Evolutionary conservation across 2,797 vertebrate genomes (phyloP).

Genomic region (Gallinago nigripennis): DNA sequence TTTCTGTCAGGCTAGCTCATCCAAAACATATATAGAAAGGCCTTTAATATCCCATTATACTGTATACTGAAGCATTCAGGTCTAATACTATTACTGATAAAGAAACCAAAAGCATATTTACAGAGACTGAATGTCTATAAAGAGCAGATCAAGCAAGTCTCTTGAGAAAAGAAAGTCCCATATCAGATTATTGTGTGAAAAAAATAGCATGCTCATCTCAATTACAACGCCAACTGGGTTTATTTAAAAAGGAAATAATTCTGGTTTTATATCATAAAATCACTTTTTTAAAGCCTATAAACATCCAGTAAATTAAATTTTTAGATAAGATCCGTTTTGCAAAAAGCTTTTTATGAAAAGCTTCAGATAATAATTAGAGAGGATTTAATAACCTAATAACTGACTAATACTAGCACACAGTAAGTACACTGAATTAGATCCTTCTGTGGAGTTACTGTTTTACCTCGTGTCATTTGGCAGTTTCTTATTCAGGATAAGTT

Average conservation of each 20-base stretch:
- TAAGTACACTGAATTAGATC: slow-evolving; percentile 29
- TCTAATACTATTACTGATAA: slow-evolving; percentile 73
- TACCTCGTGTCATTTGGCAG: slow-evolving; percentile 10
- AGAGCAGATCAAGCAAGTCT: slow-evolving; percentile 72
- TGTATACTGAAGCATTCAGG: slow-evolving; percentile 62
- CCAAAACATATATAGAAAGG: slow-evolving; percentile 40
- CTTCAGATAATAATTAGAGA: slow-evolving; percentile 66
- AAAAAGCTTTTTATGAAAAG: slow-evolving; percentile 60
- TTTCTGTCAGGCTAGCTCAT: slow-evolving; percentile 44
- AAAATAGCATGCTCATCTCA: slow-evolving; percentile 60
- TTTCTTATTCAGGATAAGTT: background rate
- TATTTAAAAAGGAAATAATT: slow-evolving; percentile 67
- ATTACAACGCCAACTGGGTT: slow-evolving; percentile 55
- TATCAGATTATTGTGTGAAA: slow-evolving; percentile 73
- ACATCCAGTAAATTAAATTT: slow-evolving; percentile 70
- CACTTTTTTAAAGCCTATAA: slow-evolving; percentile 65
- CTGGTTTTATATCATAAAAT: slow-evolving; percentile 60
- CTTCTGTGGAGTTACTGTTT: slow-evolving; percentile 18
- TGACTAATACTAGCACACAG: slow-evolving; percentile 48
- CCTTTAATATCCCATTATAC: slow-evolving; percentile 56
- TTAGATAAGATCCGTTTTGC: slow-evolving; percentile 64
- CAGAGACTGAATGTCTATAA: slow-evolving; percentile 72
- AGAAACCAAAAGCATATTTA: slow-evolving; percentile 77
- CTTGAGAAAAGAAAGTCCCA: slow-evolving; percentile 71
- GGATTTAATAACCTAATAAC: slow-evolving; percentile 63